These are phyloP conservation scores for Amphilophus citrinellus DNA, from an alignment of 2,113 vertebrate species.

Conservation along the genomic window DNA sequence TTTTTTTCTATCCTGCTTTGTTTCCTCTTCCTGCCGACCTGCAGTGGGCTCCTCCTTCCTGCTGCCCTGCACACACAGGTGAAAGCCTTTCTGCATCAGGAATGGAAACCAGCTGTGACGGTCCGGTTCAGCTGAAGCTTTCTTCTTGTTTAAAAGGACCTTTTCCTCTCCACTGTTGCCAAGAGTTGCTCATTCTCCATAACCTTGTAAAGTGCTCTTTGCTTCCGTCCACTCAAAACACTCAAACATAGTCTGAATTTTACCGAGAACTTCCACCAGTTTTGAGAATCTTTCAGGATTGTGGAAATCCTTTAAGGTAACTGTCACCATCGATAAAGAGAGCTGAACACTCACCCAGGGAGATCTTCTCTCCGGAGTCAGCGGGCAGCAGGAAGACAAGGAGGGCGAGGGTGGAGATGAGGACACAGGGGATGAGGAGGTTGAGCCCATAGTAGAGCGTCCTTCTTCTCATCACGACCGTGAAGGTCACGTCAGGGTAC, in stretches of 20 bases:
- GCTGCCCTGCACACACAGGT: background rate
- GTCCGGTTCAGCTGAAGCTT: background rate
- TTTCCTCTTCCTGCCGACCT: background rate
- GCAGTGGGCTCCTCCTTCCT: background rate
- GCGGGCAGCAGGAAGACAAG: slow-evolving; percentile 79
- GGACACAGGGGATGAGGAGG: slow-evolving; percentile 78
- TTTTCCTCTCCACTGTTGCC: background rate
- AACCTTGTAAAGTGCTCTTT: background rate
- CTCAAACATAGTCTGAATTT: background rate
- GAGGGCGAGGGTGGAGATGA: slow-evolving; percentile 78
- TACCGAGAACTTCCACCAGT: background rate
- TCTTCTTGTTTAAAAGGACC: background rate
- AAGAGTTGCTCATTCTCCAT: background rate
- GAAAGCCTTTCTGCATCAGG: background rate
- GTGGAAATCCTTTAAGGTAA: background rate
- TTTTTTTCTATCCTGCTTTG: background rate
- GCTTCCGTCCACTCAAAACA: background rate
- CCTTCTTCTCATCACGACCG: slow-evolving; percentile 77
- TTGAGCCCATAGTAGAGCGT: slow-evolving; percentile 80
- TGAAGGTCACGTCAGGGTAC: slow-evolving; percentile 79
- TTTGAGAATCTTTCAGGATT: background rate
- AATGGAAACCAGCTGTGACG: background rate
- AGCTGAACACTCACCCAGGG: slow-evolving; percentile 65
- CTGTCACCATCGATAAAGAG: background rate
- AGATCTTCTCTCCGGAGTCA: slow-evolving; percentile 80